Conservation (phyloP, 2,888 invertebrate genomes). For the Trachelus iudaicus region DNA sequence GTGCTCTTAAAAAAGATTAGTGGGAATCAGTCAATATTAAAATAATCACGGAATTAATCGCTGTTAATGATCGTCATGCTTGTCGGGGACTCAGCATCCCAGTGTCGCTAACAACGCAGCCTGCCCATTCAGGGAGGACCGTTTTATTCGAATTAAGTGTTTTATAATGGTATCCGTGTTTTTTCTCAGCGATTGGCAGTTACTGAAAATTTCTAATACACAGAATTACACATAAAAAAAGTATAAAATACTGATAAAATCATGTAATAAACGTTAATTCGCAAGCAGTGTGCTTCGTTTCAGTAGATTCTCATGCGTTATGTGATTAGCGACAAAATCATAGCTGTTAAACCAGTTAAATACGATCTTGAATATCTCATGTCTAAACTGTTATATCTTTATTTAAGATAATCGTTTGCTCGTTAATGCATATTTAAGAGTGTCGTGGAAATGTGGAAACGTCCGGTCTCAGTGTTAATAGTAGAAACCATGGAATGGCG, state of each 20-base stretch:
- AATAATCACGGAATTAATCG: background rate
- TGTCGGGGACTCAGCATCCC: background rate
- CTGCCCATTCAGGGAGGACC: background rate
- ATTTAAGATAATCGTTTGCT: background rate
- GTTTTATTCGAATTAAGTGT: background rate
- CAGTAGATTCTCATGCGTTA: background rate
- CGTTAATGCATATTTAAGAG: background rate
- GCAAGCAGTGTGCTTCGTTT: background rate
- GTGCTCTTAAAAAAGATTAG: background rate
- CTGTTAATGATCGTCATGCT: background rate
- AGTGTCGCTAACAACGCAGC: background rate
- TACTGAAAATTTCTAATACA: background rate
- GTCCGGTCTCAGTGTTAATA: background rate
- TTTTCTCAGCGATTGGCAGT: background rate
- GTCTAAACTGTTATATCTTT: background rate
- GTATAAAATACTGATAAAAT: background rate
- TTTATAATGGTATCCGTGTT: background rate
- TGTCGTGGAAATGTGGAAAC: background rate
- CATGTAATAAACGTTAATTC: background rate
- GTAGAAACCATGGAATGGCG: background rate
- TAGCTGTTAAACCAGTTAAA: background rate
- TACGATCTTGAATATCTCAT: background rate
- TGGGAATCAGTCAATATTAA: background rate
- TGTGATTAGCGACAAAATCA: background rate
- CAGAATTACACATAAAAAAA: background rate